Percentiles rank a stretch among this genome's conserved stretches.
Evolutionary conservation across 2,113 vertebrate species (phyloP).

Genomic region (Microcebus tavaratra): DNA sequence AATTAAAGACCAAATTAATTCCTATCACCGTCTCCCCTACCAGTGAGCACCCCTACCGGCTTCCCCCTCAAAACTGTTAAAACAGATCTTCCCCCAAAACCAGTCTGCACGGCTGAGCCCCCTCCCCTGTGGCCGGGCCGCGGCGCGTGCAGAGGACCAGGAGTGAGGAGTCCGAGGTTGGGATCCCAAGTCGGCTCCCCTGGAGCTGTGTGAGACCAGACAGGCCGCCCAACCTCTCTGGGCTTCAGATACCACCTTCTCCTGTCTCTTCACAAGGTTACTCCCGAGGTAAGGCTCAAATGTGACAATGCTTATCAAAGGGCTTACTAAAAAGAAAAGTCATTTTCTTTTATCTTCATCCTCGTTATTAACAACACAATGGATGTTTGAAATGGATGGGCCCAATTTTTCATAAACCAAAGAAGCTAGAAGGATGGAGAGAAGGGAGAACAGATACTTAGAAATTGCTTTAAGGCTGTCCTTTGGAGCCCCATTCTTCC

Average conservation of each 20-base stretch:
- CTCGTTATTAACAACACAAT: background rate
- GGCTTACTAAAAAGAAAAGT: background rate
- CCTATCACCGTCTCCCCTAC: background rate
- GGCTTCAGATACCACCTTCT: background rate
- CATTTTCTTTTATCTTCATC: background rate
- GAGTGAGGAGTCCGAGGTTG: background rate
- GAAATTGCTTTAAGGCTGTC: slow-evolving; percentile 55
- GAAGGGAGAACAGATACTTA: background rate
- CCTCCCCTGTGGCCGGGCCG: background rate
- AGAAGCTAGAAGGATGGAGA: slow-evolving; percentile 6
- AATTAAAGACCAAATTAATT: background rate
- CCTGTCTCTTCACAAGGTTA: slow-evolving; percentile 4
- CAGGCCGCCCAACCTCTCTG: background rate
- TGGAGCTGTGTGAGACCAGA: background rate
- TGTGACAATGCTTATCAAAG: background rate
- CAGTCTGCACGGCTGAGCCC: background rate
- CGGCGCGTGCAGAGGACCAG: background rate
- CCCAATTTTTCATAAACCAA: slow-evolving; percentile 63
- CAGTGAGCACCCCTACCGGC: background rate
- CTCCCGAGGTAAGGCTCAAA: background rate
- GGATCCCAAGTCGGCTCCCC: background rate
- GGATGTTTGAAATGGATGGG: background rate
- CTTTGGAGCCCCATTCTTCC: slow-evolving; percentile 40
- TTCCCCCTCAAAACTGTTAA: background rate
- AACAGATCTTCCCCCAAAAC: background rate